Evolutionary conservation across 2,888 invertebrate species (phyloP).

Genomic region (Epistrophe grossulariae): DNA sequence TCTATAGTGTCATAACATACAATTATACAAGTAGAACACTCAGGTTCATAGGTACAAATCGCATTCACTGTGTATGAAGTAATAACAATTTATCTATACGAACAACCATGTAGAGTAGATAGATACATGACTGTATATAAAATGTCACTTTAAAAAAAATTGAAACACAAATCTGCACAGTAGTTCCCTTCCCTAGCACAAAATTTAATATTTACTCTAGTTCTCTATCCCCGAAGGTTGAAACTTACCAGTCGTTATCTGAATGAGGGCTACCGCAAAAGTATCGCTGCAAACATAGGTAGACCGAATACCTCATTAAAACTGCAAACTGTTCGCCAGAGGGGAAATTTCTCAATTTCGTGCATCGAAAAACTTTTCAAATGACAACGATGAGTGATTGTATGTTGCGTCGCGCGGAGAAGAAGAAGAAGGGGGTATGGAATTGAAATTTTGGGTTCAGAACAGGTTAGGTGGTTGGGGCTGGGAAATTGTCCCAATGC

Average conservation of each 20-base stretch:
- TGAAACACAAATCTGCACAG: constrained; percentile 12
- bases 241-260: constrained; percentile 38
- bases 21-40: too few species aligned
- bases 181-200: constrained; percentile 21
- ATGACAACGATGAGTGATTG: constrained; percentile 60
- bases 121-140: not conserved
- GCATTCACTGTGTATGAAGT: constrained; percentile 1
- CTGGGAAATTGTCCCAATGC: not conserved
- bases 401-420: too few species aligned
- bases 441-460: constrained; percentile 25
- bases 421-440: not conserved
- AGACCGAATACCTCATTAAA: constrained; percentile 69
- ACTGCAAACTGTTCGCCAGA: constrained; percentile 52
- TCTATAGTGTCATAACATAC: not conserved
- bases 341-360: constrained; percentile 63
- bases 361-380: constrained; percentile 56
- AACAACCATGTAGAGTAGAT: not conserved
- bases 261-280: constrained; percentile 47
- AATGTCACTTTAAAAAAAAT: constrained; percentile 12
- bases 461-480: constrained; percentile 8
- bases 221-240: constrained; percentile 36
- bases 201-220: constrained; percentile 44
- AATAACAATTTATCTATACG: not conserved
- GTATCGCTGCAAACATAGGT: constrained; percentile 27
- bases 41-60: not conserved